Percentiles rank a stretch among this genome's conserved stretches.
Conservation (phyloP, 2,888 invertebrate species). For the Sesamia inferens region DNA sequence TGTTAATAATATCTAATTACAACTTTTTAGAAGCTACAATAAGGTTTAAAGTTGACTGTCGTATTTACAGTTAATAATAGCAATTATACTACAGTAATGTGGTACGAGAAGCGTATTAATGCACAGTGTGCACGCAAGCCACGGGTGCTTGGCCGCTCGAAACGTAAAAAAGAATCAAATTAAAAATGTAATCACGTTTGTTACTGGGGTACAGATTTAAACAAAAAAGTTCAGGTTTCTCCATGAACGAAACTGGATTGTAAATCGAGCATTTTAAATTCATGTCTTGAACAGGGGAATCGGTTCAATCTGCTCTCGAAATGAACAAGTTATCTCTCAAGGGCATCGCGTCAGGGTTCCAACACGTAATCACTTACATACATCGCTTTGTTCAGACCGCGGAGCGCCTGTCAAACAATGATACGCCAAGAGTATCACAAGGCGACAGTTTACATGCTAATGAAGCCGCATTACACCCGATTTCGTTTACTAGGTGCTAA, state of each 20-base stretch:
- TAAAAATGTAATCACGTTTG: constrained; percentile 74
- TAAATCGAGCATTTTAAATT: constrained; percentile 75
- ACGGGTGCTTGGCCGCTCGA: constrained; percentile 59
- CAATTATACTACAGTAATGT: constrained; percentile 74
- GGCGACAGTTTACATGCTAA: constrained; percentile 60
- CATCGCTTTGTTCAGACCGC: constrained; percentile 62
- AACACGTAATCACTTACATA: constrained; percentile 75
- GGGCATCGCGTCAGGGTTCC: constrained; percentile 70
- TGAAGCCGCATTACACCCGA: constrained; percentile 50
- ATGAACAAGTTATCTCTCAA: constrained; percentile 76
- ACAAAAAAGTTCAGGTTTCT: constrained; percentile 63
- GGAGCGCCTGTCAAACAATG: constrained; percentile 59
- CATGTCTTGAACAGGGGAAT: constrained; percentile 74
- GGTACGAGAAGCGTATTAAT: constrained; percentile 74
- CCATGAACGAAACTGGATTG: constrained; percentile 69
- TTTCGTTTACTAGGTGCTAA: constrained; percentile 36
- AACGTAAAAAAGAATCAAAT: constrained; percentile 68
- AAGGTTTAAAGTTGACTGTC: constrained; percentile 62
- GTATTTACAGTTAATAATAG: constrained; percentile 68
- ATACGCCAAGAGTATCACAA: constrained; percentile 56
- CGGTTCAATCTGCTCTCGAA: constrained; percentile 73
- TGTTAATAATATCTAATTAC: constrained; percentile 35
- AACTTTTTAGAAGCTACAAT: constrained; percentile 44
- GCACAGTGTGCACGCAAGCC: constrained; percentile 74
- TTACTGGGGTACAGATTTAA: too few species aligned